Evolutionary conservation across 2,113 vertebrate species (phyloP).

Genomic region (Protobothrops flavoviridis): DNA sequence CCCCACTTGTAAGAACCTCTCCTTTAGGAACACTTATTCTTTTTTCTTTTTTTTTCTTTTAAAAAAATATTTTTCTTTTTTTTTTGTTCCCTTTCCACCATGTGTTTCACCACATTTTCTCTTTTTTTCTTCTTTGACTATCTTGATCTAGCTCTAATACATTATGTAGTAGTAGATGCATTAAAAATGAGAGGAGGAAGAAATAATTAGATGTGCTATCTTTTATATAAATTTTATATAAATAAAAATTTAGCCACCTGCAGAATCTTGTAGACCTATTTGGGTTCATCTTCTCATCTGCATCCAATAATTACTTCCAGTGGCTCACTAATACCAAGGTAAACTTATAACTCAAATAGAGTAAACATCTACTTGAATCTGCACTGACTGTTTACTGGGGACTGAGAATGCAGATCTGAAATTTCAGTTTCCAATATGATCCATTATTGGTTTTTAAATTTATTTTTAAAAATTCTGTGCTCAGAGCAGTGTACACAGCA

Average conservation of each 20-base stretch:
- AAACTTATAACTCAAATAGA: background rate
- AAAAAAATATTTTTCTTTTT: conserved; percentile 38
- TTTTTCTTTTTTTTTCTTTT: conserved; percentile 53
- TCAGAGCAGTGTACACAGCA: background rate
- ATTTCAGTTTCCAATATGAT: background rate
- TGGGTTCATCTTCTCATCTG: background rate
- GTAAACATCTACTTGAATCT: background rate
- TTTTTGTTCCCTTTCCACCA: conserved; percentile 67
- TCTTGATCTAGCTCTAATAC: conserved; percentile 36
- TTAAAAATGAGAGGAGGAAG: background rate
- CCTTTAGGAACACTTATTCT: conserved; percentile 76
- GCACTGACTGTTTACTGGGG: background rate
- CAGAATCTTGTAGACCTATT: background rate
- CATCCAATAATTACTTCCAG: background rate
- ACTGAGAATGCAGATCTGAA: background rate
- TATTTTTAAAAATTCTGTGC: background rate
- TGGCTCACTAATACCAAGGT: background rate
- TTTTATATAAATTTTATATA: background rate
- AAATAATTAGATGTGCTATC: conserved; percentile 1
- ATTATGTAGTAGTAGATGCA: conserved; percentile 9
- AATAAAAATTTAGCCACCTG: background rate
- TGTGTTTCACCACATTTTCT: conserved; percentile 47
- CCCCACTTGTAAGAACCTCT: conserved; percentile 82
- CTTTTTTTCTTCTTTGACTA: conserved; percentile 16
- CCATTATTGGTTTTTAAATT: background rate